Percentiles rank a stretch among this genome's conserved stretches.
These are phyloP conservation scores for Amphimedon queenslandica DNA, from an alignment of 37 sponge, comb jelly and placozoan genomes.

Conservation along the genomic window DNA sequence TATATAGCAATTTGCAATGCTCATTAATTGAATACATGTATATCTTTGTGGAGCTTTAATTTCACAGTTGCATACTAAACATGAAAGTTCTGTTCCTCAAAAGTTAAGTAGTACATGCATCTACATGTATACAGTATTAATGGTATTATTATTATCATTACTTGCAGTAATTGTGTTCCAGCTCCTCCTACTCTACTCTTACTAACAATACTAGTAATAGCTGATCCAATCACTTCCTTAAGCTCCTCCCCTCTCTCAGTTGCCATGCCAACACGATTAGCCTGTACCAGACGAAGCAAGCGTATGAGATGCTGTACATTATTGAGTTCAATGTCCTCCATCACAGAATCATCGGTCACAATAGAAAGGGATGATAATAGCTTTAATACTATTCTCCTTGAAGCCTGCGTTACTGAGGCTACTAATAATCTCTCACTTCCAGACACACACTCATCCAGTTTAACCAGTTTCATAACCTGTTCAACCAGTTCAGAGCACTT, in stretches of 20 bases:
- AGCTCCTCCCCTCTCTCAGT: slow-evolving; percentile 23
- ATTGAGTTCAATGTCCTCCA: slow-evolving; percentile 17
- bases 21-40: no score
- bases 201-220: slow-evolving; percentile 24
- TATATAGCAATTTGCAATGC: no score
- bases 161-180: slow-evolving; percentile 3
- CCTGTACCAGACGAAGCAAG: slow-evolving; percentile 52
- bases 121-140: no score
- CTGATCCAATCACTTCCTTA: no score
- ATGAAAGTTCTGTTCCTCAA: neutral
- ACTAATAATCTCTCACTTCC: slow-evolving; percentile 27
- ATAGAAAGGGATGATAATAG: slow-evolving; percentile 16
- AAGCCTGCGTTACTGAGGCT: slow-evolving; percentile 23
- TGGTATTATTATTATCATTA: neutral
- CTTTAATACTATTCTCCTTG: slow-evolving; percentile 19
- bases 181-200: neutral
- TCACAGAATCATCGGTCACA: neutral
- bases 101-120: neutral
- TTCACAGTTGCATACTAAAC: no score
- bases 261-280: slow-evolving; percentile 33
- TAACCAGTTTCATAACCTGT: slow-evolving; percentile 27
- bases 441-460: slow-evolving; percentile 19
- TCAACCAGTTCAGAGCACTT: neutral
- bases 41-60: no score
- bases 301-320: slow-evolving; percentile 14